Base-by-base conservation (phyloP, 2,113 vertebrate species). In the Alligator mississippiensis region DNA sequence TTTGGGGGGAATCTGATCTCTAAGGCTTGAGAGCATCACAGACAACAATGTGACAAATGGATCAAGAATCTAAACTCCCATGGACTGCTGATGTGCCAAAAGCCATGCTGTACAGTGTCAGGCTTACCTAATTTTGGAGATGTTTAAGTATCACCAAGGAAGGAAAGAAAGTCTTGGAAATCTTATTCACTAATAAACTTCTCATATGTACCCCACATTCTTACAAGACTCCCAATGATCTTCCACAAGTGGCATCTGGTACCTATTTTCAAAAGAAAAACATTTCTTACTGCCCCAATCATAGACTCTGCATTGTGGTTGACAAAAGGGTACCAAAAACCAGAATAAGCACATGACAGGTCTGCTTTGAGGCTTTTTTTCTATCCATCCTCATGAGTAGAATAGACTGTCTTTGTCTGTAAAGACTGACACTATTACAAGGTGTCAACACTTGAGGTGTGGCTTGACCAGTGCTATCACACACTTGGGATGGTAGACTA, bases 81-180 rank as follows among this genome's bases (percentile, higher is more conserved):
- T 66, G 25, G 11, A 80, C 61, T 13, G 1, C 57, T 80, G 61
- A 82, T 18, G 47, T 47, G 47, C 47, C 47, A 79, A 78, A 77
- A 54, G 1, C 68, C 8, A 61, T 0, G 0, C 0, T 60, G 3
- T 4, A 15, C 21, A 58, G 4, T 2, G 3, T 57, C 77, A 81
- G 34, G 9, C 16, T 90, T 24, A 62, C 1, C 1, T 22, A 30
- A 70, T 90, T 90, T 77, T 74, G 17, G 1, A 13, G 24, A 38
- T n/a, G 14, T 14, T 22, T 77, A 28, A 25, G 94, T 93, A 88
- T 57, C 19, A 70, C 4, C 17, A 80, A 60, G 28, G 54, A 91
- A 75, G 1, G 3, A 63, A 5, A 3, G 55, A 3, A 3, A 57
- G 6, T 85, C 81, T 72, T 79, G 15, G 27, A 30, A 72, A 38